Conservation (phyloP, 2,797 vertebrate species). For the Tenualosa thibaudeaui region DNA sequence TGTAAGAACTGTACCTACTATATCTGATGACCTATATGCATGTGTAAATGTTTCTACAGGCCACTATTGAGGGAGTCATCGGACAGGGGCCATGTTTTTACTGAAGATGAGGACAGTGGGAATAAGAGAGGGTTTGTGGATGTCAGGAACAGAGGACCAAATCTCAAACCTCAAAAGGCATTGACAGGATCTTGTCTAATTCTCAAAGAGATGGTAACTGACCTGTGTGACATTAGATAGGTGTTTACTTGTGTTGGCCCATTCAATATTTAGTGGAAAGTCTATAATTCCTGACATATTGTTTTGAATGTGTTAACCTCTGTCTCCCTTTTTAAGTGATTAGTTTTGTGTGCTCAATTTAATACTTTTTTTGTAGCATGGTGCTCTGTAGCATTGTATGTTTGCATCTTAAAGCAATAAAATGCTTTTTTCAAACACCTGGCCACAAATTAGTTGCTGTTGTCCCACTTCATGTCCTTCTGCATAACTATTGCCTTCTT, state of each 20-base stretch:
- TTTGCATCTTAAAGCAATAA: conserved; percentile 4
- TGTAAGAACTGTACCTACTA: background rate
- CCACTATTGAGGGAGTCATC: background rate
- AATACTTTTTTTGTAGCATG: background rate
- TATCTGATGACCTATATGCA: too few species aligned
- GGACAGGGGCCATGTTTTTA: background rate
- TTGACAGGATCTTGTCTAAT: background rate
- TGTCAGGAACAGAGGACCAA: background rate
- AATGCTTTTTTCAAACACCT: background rate
- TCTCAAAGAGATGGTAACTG: background rate
- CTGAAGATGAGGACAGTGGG: background rate
- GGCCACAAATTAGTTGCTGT: background rate
- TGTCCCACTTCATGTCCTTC: background rate
- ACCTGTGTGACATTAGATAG: background rate
- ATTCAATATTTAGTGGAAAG: background rate
- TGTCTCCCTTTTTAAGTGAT: background rate
- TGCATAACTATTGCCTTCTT: background rate
- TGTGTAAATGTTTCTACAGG: background rate
- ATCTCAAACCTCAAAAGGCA: background rate
- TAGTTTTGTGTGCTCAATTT: background rate
- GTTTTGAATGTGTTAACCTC: background rate
- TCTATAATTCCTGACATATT: background rate
- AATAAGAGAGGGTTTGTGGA: background rate
- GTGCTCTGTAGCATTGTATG: background rate
- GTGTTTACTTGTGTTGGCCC: background rate